phyloP scores from a whole-genome alignment of 2,888 invertebrate species.

The Phortica okadai region DNA sequence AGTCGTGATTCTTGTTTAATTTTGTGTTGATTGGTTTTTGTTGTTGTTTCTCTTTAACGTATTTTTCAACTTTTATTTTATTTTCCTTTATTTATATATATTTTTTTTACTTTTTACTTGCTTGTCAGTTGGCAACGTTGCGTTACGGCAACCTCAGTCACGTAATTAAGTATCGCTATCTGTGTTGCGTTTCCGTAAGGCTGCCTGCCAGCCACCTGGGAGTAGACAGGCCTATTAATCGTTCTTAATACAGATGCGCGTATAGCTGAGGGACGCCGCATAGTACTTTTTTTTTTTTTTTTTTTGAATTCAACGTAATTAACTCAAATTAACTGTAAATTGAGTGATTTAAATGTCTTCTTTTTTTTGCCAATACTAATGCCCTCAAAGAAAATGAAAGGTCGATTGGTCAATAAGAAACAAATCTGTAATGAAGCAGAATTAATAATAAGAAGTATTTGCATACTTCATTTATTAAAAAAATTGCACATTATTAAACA shows the following conservation, averaged over 20 bases:
- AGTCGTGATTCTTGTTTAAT: constrained; percentile 58
- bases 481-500: background rate
- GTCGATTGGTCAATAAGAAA: too few relatives aligned
- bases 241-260: constrained; percentile 27
- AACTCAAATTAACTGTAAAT: constrained; percentile 55
- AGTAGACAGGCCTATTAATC: constrained; percentile 57
- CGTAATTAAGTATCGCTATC: constrained; percentile 54
- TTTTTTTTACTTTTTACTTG: constrained; percentile 16
- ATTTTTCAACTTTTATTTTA: constrained; percentile 31
- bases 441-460: background rate
- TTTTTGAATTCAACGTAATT: constrained; percentile 44
- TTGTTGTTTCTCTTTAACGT: constrained; percentile 24
- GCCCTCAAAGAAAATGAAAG: background rate
- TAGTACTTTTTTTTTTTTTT: background rate
- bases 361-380: background rate
- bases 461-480: background rate
- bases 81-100: background rate
- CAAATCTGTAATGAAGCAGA: background rate
- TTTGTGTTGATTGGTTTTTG: constrained; percentile 62
- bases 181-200: background rate
- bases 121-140: constrained; percentile 28
- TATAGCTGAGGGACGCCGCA: background rate
- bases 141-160: constrained; percentile 47
- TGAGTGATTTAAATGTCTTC: constrained; percentile 11
- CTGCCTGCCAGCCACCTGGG: background rate